Evolutionary conservation across 2,888 invertebrate genomes (phyloP), one percentile per base, ranked within the genome.

Genomic region (Lasioglossum zephyrum): DNA sequence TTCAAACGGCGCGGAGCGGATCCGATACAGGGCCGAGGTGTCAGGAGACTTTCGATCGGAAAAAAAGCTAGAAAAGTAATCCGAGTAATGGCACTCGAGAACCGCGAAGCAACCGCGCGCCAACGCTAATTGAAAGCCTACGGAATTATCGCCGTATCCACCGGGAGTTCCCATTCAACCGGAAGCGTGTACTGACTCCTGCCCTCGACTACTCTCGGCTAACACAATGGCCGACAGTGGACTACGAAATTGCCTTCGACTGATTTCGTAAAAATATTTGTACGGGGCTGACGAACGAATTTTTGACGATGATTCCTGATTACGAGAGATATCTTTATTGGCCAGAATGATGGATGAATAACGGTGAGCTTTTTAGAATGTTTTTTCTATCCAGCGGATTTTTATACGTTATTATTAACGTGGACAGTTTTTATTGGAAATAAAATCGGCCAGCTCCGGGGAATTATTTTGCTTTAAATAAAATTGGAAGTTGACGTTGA

Each of bases 31-130:
- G 79, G 39, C 18, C 31, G 63, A 85, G 87, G 85, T 82, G 87
- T 77, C 77, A 44, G 79, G 63, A 81, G 80, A 70, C 73, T 69
- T 84, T 77, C 77, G 85, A 87, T 86, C 82, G 85, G 84, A 84
- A 3, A 26, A 26, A 2, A 90, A 81, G 81, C 84, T 87, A 82
- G 89, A 86, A 88, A 92, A 92, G 91, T 92, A 92, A 92, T 92
- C 87, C 88, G 83, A 89, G 91, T 92, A 92, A 92, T 92, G 90
- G 89, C 89, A 87, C 89, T 90, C 88, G 82, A 91, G 88, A 86
- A 84, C 72, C 66, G 60, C 47, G 78, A 41, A 78, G 75, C 75
- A 77, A 66, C 26, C 84, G 85, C 87, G 87, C 84, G 82, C 77
- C 60, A 77, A 81, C 85, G 88, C 88, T 89, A 89, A 91, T 91